Base-by-base conservation (phyloP, 35 echinoderm and acorn worm genomes). In the Apostichopus parvimensis region DNA sequence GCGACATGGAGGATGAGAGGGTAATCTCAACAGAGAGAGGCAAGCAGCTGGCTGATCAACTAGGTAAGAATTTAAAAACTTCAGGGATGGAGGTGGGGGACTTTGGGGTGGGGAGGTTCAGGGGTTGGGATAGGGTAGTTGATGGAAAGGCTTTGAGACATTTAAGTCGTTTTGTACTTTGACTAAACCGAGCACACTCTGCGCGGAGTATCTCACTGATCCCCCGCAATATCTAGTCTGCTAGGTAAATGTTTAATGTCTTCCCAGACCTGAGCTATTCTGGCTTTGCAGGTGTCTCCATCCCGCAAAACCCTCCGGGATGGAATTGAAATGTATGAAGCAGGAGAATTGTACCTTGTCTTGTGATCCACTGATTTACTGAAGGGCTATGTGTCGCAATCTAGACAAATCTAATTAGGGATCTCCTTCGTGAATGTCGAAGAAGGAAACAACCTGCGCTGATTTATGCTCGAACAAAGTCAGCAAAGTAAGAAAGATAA, bases 1-100 rank as follows among this genome's bases (percentile, higher is more conserved):
- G 97, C 90, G 97, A 99, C 79, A 99, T 99, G 97, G 97, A 99
- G 83, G 97, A 99, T 77, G 97, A 99, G 77, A 94, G 97, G 62
- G 95, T 99, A 4, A 93, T 99, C 91, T 93, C 97, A 6, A 94
- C 97, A 56, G 97, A 99, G 72, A 95, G 85, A 57, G 97, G 97
- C 8, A 99, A 99, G 79, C 93, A 96, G 80, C 90, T 99, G 22
- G 97, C 97, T 60, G 97, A 99, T 59, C 97, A 99, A 94, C 86
- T 99, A 93, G 97, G 97, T 99, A 91, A 86, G 97, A 76, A 10
- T 6, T 9, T 25, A 79, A 6, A 79, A 61, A 2, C 12, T n/a
- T 12, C 58, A 61, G 58, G 34, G 34, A 45, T 45, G 34, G 34
- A 45, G 34, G 34, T 45, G 34, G 34, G 34, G 34, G n/a, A n/a